Evolutionary conservation across 1,140 invertebrate genomes (phyloP).

Genomic region (Drosophila kikkawai): DNA sequence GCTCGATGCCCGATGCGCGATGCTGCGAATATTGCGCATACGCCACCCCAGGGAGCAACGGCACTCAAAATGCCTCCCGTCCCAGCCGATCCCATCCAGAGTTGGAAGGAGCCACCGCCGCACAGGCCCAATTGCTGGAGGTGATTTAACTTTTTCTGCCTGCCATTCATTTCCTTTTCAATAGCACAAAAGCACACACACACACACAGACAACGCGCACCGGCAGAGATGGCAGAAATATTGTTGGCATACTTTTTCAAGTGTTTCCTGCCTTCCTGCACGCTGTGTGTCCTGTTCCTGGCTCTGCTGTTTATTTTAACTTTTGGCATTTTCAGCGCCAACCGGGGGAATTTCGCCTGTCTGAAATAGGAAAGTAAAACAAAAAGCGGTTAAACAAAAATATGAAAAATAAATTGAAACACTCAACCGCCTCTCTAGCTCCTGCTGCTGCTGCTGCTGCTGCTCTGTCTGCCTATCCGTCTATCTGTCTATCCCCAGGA

Average conservation of each 20-base stretch:
- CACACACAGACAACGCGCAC: constrained; percentile 21
- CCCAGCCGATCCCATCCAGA: constrained; percentile 15
- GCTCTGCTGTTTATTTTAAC: constrained; percentile 74
- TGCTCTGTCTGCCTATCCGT: constrained; percentile 11
- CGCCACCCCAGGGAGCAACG: constrained; percentile 35
- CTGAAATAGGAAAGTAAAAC: constrained; percentile 75
- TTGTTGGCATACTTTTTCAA: constrained; percentile 82
- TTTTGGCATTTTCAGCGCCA: constrained; percentile 72
- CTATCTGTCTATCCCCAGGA: constrained; percentile 15
- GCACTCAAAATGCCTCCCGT: constrained; percentile 26
- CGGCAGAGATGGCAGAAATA: constrained; percentile 60
- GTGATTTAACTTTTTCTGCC: constrained; percentile 80
- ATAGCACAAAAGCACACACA: constrained; percentile 71
- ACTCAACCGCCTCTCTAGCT: constrained; percentile 47
- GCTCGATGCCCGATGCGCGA: constrained; percentile 33
- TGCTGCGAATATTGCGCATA: constrained; percentile 70
- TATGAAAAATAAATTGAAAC: constrained; percentile 83
- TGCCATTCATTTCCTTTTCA: constrained; percentile 81
- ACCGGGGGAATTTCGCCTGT: constrained; percentile 50
- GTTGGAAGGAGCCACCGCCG: constrained; percentile 13
- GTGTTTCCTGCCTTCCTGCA: constrained; percentile 71
- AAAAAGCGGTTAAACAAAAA: constrained; percentile 73
- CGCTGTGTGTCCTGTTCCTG: constrained; percentile 49
- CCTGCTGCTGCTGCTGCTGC: constrained; percentile 4
- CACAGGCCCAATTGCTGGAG: constrained; percentile 63